Conservation (phyloP, 2,797 vertebrate species). For the Cyprinella venusta region DNA sequence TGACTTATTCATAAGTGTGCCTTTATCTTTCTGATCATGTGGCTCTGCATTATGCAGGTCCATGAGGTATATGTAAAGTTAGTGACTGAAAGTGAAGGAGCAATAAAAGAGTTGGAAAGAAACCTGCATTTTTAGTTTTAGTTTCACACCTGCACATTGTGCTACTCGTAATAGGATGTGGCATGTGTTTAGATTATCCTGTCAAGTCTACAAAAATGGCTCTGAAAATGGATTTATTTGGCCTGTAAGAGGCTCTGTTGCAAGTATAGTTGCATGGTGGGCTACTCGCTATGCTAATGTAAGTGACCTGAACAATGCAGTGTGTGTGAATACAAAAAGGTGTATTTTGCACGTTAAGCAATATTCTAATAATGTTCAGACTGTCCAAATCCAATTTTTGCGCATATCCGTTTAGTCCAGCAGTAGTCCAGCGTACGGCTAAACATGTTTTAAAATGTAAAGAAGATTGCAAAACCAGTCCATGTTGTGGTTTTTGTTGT, state of each 20-base stretch:
- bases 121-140: not conserved
- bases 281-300: not conserved
- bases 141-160: not conserved
- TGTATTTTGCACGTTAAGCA: not conserved
- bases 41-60: slow-evolving; percentile 46
- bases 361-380: not conserved
- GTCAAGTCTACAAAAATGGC: not conserved
- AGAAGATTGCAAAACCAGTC: too few relatives aligned
- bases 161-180: not conserved
- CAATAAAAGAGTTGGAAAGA: not conserved
- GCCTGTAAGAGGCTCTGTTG: not conserved
- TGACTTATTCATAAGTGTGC: slow-evolving; percentile 46
- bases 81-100: not conserved
- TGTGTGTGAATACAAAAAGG: not conserved
- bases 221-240: not conserved
- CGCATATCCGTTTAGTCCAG: too few relatives aligned
- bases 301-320: not conserved
- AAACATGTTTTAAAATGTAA: too few relatives aligned
- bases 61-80: not conserved
- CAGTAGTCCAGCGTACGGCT: too few relatives aligned
- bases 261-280: not conserved
- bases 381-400: too few relatives aligned
- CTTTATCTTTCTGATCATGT: slow-evolving; percentile 21
- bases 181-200: slow-evolving; percentile 13
- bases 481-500: too few relatives aligned